Conservation (phyloP, 2,888 invertebrate species). For the Homarus gammarus region DNA sequence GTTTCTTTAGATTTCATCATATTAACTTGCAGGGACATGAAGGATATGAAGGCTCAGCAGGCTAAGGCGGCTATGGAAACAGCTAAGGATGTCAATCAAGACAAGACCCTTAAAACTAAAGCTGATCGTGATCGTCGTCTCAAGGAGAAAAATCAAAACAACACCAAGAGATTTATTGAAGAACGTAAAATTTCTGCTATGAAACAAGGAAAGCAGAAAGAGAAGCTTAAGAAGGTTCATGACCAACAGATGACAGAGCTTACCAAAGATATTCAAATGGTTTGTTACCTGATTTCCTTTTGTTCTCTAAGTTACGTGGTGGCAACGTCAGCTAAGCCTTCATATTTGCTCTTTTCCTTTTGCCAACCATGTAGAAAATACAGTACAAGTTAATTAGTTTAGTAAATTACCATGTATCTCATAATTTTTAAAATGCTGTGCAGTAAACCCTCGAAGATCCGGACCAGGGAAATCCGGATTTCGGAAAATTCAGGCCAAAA, state of each 20-base stretch:
- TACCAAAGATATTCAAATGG: slow-evolving; percentile 91
- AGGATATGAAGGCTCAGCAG: slow-evolving; percentile 96
- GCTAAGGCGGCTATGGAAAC: slow-evolving; percentile 98
- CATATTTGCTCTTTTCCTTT: too few relatives aligned
- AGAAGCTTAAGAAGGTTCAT: slow-evolving; percentile 93
- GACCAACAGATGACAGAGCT: slow-evolving; percentile 95
- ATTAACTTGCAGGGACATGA: slow-evolving; percentile 88
- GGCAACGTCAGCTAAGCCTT: too few relatives aligned
- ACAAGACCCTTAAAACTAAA: slow-evolving; percentile 96
- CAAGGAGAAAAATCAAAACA: slow-evolving; percentile 97
- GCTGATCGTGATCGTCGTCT: slow-evolving; percentile 96
- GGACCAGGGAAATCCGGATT: too few relatives aligned
- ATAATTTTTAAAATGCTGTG: too few relatives aligned
- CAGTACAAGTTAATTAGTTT: too few relatives aligned
- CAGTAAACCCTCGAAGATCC: too few relatives aligned
- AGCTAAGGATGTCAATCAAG: slow-evolving; percentile 95
- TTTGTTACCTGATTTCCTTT: slow-evolving; percentile 78
- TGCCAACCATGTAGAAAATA: too few relatives aligned
- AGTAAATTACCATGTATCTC: too few relatives aligned
- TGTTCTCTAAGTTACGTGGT: too few relatives aligned
- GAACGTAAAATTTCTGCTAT: slow-evolving; percentile 92
- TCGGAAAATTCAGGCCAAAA: too few relatives aligned
- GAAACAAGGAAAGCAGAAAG: slow-evolving; percentile 94
- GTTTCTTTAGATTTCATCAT: not conserved
- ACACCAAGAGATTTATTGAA: slow-evolving; percentile 98